Evolutionary conservation across 2,888 invertebrate species (phyloP).

Genomic region (Patella caerulea): DNA sequence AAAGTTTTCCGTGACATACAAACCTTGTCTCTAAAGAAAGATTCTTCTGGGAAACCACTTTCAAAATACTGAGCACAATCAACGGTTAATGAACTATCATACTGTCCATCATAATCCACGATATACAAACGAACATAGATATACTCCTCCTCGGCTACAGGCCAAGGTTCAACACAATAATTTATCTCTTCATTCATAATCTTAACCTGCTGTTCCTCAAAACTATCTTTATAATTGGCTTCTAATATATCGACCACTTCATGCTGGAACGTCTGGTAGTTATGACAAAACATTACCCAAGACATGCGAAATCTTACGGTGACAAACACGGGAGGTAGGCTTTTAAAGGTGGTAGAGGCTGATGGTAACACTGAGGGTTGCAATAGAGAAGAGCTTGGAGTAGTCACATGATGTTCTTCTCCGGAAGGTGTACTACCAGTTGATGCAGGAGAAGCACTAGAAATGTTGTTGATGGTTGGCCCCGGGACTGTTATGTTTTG

Average conservation of each 20-base stretch:
- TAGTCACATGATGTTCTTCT: not conserved
- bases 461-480: conserved; percentile 4
- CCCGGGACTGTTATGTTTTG: conserved; percentile 3
- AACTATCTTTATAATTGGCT: conserved; percentile 13
- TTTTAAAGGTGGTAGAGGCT: not conserved
- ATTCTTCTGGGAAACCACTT: conserved; percentile 39
- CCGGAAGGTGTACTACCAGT: not conserved
- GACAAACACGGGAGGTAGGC: conserved; percentile 45
- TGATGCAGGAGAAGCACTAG: conserved; percentile 1
- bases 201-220: conserved; percentile 25
- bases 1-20: not conserved
- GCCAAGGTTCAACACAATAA: conserved; percentile 28
- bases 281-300: conserved; percentile 50
- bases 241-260: conserved; percentile 30
- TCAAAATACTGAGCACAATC: conserved; percentile 46
- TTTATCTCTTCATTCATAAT: conserved; percentile 22
- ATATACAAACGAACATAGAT: conserved; percentile 53
- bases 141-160: conserved; percentile 30
- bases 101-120: conserved; percentile 46
- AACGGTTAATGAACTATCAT: conserved; percentile 48
- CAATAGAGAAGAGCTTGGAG: not conserved
- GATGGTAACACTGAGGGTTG: not conserved
- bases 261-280: conserved; percentile 24
- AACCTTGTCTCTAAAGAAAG: conserved; percentile 52
- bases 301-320: conserved; percentile 54